phyloP scores from a whole-genome alignment of 2,888 invertebrate genomes.

The Stenichneumon culpator region DNA sequence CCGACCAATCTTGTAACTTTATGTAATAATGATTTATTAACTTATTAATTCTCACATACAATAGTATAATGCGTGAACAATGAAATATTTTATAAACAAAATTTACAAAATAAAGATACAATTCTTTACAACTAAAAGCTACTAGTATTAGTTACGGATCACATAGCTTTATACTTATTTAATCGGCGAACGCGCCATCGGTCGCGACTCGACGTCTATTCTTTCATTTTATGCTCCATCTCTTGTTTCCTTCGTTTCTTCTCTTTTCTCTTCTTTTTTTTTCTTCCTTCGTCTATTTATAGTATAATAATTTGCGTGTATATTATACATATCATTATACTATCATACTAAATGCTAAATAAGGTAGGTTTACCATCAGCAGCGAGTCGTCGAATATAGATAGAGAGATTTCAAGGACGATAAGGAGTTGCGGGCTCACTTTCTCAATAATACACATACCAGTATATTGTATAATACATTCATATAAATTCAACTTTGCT shows the following conservation, averaged over 20 bases:
- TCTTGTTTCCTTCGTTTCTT: constrained; percentile 63
- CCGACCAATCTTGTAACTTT: constrained; percentile 76
- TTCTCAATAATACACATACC: constrained; percentile 72
- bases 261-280: constrained; percentile 70
- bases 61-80: constrained; percentile 85
- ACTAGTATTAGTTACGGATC: constrained; percentile 84
- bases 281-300: constrained; percentile 66
- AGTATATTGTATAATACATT: constrained; percentile 77
- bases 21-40: constrained; percentile 85
- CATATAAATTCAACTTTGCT: constrained; percentile 78
- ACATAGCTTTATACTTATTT: constrained; percentile 84
- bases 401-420: constrained; percentile 47
- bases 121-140: constrained; percentile 85
- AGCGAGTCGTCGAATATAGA: constrained; percentile 46
- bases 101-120: constrained; percentile 85
- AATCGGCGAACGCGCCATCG: constrained; percentile 45
- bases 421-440: constrained; percentile 66
- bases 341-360: constrained; percentile 84
- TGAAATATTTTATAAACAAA: constrained; percentile 85
- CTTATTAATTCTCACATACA: constrained; percentile 85
- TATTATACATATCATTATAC: constrained; percentile 66
- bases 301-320: constrained; percentile 29
- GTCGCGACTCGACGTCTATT: constrained; percentile 71
- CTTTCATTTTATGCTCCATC: constrained; percentile 71
- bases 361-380: constrained; percentile 77